A percentile compares a stretch with the other conserved stretches of the same genome.
phyloP scores from a whole-genome alignment of 2,797 vertebrate species.

The Squalus acanthias region DNA sequence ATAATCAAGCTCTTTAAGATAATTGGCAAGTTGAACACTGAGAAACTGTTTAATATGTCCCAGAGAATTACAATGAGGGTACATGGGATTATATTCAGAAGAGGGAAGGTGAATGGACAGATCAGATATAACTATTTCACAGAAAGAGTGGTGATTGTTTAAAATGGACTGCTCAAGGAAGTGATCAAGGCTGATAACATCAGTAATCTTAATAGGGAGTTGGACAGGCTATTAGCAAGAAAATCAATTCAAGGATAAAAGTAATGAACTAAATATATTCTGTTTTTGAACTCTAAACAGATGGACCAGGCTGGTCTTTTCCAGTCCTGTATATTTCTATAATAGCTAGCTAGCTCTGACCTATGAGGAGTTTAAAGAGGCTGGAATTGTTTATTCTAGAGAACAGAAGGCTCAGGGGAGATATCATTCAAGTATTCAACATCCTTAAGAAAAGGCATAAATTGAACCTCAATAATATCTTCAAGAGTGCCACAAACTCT shows the following conservation, averaged over 20 bases:
- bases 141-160: neutral
- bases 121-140: neutral
- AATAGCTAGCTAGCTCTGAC: neutral
- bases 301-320: neutral
- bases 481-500: neutral
- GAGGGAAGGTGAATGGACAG: neutral
- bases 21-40: neutral
- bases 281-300: neutral
- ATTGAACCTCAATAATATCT: neutral
- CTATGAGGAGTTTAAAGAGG: neutral
- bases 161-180: neutral
- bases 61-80: neutral
- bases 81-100: neutral
- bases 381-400: neutral
- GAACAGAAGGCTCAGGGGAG: neutral
- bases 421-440: neutral
- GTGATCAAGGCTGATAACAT: neutral
- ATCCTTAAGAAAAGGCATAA: neutral
- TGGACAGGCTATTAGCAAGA: conserved; percentile 5
- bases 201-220: neutral
- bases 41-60: neutral
- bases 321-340: neutral
- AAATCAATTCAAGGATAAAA: neutral
- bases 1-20: neutral
- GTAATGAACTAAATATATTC: neutral